These are phyloP conservation scores for Tonatia bakeri DNA, from an alignment of 2,113 vertebrate genomes.

Conservation along the genomic window DNA sequence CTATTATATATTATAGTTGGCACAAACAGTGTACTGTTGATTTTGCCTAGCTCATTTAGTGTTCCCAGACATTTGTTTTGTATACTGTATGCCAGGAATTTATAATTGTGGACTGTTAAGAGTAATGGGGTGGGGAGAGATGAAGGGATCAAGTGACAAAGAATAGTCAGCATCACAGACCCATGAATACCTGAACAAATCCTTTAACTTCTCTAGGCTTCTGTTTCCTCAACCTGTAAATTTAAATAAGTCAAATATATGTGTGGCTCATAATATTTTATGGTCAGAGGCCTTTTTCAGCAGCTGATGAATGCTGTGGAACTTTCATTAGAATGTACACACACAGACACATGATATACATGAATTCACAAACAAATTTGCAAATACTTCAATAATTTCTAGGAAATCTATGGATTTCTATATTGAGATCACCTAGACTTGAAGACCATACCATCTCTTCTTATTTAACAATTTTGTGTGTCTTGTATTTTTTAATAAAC, in stretches of 20 bases:
- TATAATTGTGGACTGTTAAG: not conserved
- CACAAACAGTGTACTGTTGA: not conserved
- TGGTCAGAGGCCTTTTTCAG: not conserved
- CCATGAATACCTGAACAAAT: not conserved
- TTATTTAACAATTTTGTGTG: not conserved
- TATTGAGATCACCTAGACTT: not conserved
- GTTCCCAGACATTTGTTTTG: not conserved
- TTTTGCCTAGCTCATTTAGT: not conserved
- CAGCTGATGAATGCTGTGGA: not conserved
- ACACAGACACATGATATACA: too few relatives aligned
- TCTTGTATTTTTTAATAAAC: not conserved
- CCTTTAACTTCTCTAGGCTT: not conserved
- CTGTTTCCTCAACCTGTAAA: not conserved
- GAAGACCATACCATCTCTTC: not conserved
- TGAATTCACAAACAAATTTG: not conserved
- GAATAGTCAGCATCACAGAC: not conserved
- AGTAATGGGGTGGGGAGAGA: not conserved
- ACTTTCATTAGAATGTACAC: not conserved
- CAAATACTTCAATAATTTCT: not conserved
- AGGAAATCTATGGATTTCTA: not conserved
- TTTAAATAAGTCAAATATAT: not conserved
- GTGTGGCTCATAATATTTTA: not conserved
- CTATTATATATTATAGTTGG: not conserved
- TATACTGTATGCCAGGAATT: not conserved
- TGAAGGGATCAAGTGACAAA: not conserved